Evolutionary conservation across 2,888 invertebrate genomes (phyloP), one percentile per base, ranked within the genome.

Genomic region (Synergus umbraculus): DNA sequence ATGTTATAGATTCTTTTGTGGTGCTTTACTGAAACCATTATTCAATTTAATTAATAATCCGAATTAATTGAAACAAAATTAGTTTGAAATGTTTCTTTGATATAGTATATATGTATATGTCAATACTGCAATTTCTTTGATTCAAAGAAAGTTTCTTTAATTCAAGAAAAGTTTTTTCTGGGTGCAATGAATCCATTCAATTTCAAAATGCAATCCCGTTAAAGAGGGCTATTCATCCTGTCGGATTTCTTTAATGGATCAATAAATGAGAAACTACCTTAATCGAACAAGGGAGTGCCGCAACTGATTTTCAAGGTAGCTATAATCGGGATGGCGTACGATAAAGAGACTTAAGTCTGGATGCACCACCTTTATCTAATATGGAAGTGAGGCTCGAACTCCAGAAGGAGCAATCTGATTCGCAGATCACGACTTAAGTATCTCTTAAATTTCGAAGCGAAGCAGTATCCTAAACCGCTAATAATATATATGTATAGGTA

Each of bases 271-370:
- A 73, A 73, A 73, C 37, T 73, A 49, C 37, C 37, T 73, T 54
- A 54, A 54, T 73, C 37, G 69, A 12, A 5, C 7, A 54, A 49
- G 49, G 37, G 69, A 29, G 22, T 73, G 15, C 69, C 69, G 29
- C 69, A 73, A 54, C 69, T 73, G 69, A 73, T 73, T 73, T 73
- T 73, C 29, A 73, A 73, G 54, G 69, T 49, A 37, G 54, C 49
- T 37, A 73, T 73, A 73, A 73, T 37, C 54, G 37, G 69, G 37
- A 73, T 73, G 37, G 69, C 37, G 3, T 54, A 37, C 69, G 69
- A 73, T 54, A 73, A 73, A 73, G 69, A 54, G 69, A 73, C 37
- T 73, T 54, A 22, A 37, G 49, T 73, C 7, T 9, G 37, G 37
- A 73, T 73, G 15, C 69, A 15, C n/a, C 69, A 54, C 15, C 54